phyloP scores from a whole-genome alignment of 2,113 vertebrate species.

The Colistium nudipinnis region DNA sequence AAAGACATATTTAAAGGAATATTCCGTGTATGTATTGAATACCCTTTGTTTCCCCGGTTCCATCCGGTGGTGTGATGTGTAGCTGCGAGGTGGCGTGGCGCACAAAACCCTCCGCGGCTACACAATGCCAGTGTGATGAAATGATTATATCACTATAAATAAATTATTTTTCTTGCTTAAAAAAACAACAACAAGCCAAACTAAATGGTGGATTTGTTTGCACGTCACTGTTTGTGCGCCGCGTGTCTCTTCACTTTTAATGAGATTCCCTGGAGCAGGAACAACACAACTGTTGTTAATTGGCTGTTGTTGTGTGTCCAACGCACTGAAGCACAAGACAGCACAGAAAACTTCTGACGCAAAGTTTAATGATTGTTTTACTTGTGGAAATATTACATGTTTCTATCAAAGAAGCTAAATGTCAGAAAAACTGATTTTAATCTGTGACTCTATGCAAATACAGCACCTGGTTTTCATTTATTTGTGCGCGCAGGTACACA shows the following conservation, averaged over 20 bases:
- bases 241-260: background rate
- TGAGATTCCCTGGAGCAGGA: conserved; percentile 15
- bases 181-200: conserved; percentile 6
- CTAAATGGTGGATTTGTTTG: background rate
- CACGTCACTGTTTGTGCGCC: background rate
- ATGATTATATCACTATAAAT: conserved; percentile 79
- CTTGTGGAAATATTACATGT: background rate
- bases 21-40: conserved; percentile 69
- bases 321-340: background rate
- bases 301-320: conserved; percentile 13
- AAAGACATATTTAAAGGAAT: conserved; percentile 74
- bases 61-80: conserved; percentile 60
- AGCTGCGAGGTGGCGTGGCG: conserved; percentile 51
- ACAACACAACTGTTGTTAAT: conserved; percentile 1
- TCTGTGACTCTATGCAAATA: no score
- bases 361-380: conserved; percentile 17
- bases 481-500: no score
- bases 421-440: no score
- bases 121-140: conserved; percentile 72
- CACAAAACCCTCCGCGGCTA: conserved; percentile 54
- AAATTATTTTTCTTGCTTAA: conserved; percentile 81
- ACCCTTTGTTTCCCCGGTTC: conserved; percentile 34
- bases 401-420: background rate
- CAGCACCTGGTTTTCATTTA: no score
- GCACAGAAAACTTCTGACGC: background rate